Percentiles rank a stretch among this genome's conserved stretches.
Evolutionary conservation across 2,888 invertebrate genomes (phyloP).

Genomic region (Tridacna crocea): DNA sequence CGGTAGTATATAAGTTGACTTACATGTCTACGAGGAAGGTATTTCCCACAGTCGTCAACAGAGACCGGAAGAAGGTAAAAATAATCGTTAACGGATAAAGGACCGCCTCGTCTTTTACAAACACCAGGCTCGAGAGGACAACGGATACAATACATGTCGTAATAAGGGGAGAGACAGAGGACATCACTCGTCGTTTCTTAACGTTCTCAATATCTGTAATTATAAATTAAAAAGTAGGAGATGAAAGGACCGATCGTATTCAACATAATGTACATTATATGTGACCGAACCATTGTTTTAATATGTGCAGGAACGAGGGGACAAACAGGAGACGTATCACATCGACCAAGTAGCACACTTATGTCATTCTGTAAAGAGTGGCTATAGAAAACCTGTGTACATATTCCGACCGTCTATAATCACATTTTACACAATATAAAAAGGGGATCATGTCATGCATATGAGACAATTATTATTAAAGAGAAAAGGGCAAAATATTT

Average conservation of each 20-base stretch:
- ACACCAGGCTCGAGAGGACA: neutral
- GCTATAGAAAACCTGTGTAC: no score
- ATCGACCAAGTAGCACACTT: no score
- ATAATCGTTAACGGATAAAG: neutral
- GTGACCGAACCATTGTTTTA: neutral
- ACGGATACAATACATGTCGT: neutral
- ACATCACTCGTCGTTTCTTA: neutral
- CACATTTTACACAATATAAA: no score
- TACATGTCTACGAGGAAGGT: slow-evolving; percentile 17
- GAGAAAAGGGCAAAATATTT: no score
- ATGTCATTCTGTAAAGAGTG: no score
- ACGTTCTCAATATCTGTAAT: slow-evolving; percentile 2
- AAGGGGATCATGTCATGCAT: no score
- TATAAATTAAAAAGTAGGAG: neutral
- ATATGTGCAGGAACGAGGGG: neutral
- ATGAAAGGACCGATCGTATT: no score
- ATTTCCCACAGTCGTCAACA: neutral
- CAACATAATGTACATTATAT: no score
- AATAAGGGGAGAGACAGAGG: slow-evolving; percentile 2
- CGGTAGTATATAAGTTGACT: neutral
- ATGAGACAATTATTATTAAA: no score
- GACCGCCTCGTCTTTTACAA: neutral
- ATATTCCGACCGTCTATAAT: no score
- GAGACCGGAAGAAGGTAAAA: slow-evolving; percentile 1
- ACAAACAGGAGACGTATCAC: neutral